Evolutionary conservation across 2,888 invertebrate species (phyloP), one percentile per base, ranked within the genome.

Genomic region (Ectobius pallidus): DNA sequence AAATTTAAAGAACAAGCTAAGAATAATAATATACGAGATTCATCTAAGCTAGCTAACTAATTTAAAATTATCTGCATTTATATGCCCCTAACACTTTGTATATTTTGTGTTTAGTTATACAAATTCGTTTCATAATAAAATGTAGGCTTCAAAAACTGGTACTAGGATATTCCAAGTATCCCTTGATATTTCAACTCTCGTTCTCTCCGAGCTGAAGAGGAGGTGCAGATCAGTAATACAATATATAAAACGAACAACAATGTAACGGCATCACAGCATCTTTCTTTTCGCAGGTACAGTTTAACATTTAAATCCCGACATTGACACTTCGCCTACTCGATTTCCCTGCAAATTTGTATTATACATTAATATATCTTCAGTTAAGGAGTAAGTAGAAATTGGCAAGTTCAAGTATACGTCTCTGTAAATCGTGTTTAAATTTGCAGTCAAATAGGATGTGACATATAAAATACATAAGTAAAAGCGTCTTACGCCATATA

Each of bases 241-340:
- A 58, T 58, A 58, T 58, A 58, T 25, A 58, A 58, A 69, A 3
- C 14, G 69, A 52, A 52, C 58, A 69, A 52, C 49, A 34, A 39
- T 11, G 32, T 49, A 69, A 65, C 44, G 27, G 22, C 70, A 70
- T 70, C 70, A 70, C 70, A 70, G 70, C 16, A 52, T 39, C 25
- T 58, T 70, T 61, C 61, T 22, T 25, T 55, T 58, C 25, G 44
- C 61, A 70, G 58, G 52, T 58, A 70, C 69, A 70, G 9, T 70
- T 70, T 55, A 52, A 44, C 25, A 52, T 22, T 14, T 27, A 27
- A 65, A 46, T 44, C 27, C 44, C 58, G 27, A 65, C 27, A 25
- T 7, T 25, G 27, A 46, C 18, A 65, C 44, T 27, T 14, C 25
- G 46, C 65, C 44, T 18, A 44, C 22, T 65, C 46, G 44, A 46